Conservation (phyloP, 1,140 invertebrate species). For the Acromyrmex charruanus region DNA sequence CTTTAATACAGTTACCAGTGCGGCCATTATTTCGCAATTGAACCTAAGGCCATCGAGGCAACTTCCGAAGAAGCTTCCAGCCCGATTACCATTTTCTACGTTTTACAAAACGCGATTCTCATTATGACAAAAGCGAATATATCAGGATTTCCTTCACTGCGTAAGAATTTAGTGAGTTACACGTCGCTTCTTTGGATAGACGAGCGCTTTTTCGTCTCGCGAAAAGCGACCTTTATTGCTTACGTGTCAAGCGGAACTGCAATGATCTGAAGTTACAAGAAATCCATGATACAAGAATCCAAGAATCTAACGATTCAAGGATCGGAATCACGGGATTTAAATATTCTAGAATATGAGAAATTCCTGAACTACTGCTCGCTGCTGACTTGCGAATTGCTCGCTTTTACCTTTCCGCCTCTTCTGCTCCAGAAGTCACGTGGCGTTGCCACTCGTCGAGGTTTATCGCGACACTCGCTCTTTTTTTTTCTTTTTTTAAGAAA, state of each 20-base stretch:
- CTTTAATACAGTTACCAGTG: slow-evolving; percentile 35
- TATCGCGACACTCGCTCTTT: slow-evolving; percentile 40
- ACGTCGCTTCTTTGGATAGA: neutral
- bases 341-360: slow-evolving; percentile 44
- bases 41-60: slow-evolving; percentile 29
- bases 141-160: slow-evolving; percentile 23
- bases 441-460: slow-evolving; percentile 51
- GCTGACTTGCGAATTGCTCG: slow-evolving; percentile 26
- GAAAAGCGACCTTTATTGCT: slow-evolving; percentile 5
- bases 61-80: slow-evolving; percentile 6
- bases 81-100: slow-evolving; percentile 16
- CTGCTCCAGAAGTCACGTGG: slow-evolving; percentile 24
- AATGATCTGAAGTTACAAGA: slow-evolving; percentile 26
- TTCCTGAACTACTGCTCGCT: slow-evolving; percentile 30
- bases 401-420: neutral
- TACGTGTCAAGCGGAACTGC: neutral
- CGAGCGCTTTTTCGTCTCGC: neutral
- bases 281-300: slow-evolving; percentile 29
- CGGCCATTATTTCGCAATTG: slow-evolving; percentile 51
- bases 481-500: slow-evolving; percentile 50
- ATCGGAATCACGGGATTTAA: slow-evolving; percentile 31
- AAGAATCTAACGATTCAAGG: slow-evolving; percentile 31
- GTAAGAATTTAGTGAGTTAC: slow-evolving; percentile 23
- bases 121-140: slow-evolving; percentile 31
- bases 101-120: slow-evolving; percentile 2